Conservation (phyloP, 1,140 invertebrate genomes). For the Drosophila ogumai region DNA sequence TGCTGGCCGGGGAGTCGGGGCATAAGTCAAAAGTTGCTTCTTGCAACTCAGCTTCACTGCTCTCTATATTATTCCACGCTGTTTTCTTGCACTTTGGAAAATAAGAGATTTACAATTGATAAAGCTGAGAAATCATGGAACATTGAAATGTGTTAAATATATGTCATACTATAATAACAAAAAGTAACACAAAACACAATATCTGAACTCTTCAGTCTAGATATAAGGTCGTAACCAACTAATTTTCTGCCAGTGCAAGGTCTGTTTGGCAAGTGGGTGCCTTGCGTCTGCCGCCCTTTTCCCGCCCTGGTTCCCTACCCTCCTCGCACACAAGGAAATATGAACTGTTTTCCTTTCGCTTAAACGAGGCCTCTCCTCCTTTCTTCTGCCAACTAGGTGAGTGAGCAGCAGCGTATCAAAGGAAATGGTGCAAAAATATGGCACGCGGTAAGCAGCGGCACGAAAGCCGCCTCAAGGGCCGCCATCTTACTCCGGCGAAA, state of each 20-base stretch:
- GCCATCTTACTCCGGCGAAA: constrained; percentile 27
- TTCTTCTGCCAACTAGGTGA: constrained; percentile 55
- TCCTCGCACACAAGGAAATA: constrained; percentile 47
- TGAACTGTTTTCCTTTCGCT: constrained; percentile 57
- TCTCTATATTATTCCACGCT: neutral
- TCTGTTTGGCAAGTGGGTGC: constrained; percentile 25
- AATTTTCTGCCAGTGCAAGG: constrained; percentile 1
- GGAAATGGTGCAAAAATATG: constrained; percentile 83
- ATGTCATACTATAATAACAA: neutral
- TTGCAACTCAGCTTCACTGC: constrained; percentile 38
- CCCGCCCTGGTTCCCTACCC: neutral
- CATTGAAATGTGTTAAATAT: neutral
- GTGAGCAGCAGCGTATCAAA: constrained; percentile 76
- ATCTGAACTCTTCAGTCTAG: neutral
- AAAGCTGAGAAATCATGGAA: neutral
- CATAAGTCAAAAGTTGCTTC: constrained; percentile 71
- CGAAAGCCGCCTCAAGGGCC: constrained; percentile 60
- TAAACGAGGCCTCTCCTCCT: constrained; percentile 46
- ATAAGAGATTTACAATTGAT: neutral
- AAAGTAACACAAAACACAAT: neutral
- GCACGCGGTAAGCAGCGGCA: constrained; percentile 74
- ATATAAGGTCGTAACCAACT: neutral
- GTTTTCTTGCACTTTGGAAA: neutral
- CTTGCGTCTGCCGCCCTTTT: constrained; percentile 11
- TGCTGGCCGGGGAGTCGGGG: constrained; percentile 53